These are phyloP conservation scores for Rhodophaea formosa DNA, from an alignment of 2,888 invertebrate species.

Conservation along the genomic window DNA sequence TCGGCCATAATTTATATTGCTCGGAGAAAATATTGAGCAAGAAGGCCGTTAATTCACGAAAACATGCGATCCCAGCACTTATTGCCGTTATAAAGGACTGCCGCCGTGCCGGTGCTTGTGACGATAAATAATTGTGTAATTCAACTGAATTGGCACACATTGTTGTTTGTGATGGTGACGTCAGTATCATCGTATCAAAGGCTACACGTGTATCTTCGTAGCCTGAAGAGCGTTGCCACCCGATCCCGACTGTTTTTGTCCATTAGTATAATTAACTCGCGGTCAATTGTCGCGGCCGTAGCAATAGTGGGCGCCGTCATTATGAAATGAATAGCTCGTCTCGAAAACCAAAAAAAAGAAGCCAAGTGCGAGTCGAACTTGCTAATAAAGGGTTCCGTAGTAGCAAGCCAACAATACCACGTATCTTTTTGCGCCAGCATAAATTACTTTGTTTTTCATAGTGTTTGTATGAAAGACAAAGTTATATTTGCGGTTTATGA, in stretches of 20 bases:
- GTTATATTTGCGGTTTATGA: no score
- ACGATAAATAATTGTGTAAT: neutral
- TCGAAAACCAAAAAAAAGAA: no score
- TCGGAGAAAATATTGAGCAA: constrained; percentile 20
- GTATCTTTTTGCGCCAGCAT: no score
- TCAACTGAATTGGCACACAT: neutral
- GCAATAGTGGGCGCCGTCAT: neutral
- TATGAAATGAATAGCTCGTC: no score
- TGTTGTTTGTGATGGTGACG: neutral
- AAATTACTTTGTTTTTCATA: no score
- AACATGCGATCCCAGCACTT: neutral
- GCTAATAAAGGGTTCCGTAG: no score
- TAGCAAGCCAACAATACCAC: no score
- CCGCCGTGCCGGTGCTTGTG: neutral
- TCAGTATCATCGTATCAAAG: constrained; percentile 3
- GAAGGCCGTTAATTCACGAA: constrained; percentile 21
- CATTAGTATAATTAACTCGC: constrained; percentile 5
- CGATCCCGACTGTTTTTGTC: constrained; percentile 18
- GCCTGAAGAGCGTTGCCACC: neutral
- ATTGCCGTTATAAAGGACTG: neutral
- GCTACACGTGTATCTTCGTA: neutral
- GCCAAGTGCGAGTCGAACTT: no score
- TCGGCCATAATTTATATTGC: constrained; percentile 14
- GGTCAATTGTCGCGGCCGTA: neutral
- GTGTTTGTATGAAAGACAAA: no score